A percentile compares a stretch with the other conserved stretches of the same genome.
These are phyloP conservation scores for Trichoplusia ni DNA, from an alignment of 1,140 invertebrate genomes.

Conservation along the genomic window DNA sequence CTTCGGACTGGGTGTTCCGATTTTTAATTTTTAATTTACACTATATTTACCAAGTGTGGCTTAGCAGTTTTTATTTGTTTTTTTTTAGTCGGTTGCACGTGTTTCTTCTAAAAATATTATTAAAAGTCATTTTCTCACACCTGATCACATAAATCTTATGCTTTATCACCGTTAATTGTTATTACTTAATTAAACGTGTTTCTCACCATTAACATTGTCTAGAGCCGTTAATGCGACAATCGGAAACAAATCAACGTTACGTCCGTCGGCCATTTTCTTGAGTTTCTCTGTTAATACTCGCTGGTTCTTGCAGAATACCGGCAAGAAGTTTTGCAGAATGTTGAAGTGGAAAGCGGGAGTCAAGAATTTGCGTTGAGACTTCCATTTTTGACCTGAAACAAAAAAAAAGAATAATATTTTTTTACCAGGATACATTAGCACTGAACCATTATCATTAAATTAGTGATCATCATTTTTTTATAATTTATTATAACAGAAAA, in stretches of 20 bases:
- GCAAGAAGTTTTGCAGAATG: constrained; percentile 89
- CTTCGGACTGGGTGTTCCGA: too few relatives aligned
- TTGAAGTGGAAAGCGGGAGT: constrained; percentile 92
- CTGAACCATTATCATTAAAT: too few relatives aligned
- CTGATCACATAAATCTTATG: too few relatives aligned
- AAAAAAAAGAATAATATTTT: constrained; percentile 11
- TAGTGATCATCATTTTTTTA: too few relatives aligned
- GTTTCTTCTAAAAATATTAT: too few relatives aligned
- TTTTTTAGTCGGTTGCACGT: too few relatives aligned
- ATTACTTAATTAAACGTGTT: not conserved
- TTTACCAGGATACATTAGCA: not conserved
- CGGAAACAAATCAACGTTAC: constrained; percentile 84
- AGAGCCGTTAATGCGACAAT: constrained; percentile 86
- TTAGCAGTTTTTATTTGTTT: too few relatives aligned
- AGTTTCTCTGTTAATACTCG: constrained; percentile 83
- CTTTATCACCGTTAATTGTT: too few relatives aligned
- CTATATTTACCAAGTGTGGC: too few relatives aligned
- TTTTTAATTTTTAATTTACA: too few relatives aligned
- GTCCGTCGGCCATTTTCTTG: constrained; percentile 56
- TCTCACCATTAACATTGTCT: constrained; percentile 90
- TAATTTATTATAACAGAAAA: too few relatives aligned
- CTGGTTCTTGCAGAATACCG: constrained; percentile 88
- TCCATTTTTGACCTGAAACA: constrained; percentile 89
- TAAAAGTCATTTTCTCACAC: too few relatives aligned
- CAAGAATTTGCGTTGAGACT: constrained; percentile 85